Base-by-base conservation (phyloP, 2,113 vertebrate genomes). In the Dissostichus mawsoni region DNA sequence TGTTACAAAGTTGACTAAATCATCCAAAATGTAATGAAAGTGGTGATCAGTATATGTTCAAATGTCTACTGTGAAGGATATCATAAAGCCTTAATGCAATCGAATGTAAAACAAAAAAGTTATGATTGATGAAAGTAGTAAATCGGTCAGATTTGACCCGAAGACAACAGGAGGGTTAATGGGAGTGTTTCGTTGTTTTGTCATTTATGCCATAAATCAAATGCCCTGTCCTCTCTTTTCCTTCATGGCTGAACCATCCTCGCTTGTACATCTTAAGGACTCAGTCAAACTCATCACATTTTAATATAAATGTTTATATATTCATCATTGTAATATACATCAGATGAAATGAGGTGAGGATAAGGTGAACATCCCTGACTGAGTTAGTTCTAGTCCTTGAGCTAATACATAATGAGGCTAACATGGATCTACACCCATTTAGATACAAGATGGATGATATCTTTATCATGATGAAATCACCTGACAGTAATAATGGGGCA, bases 381-480 rank as follows among this genome's bases (percentile, higher is more conserved):
- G 33, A 25, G 44, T 57, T 57, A 77, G 13, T 67, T 58, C 65
- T 47, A 61, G 65, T 71, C 85, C 71, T 71, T 80, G 57, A 82
- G 81, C 71, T 85, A 72, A 82, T 53, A 29, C 44, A 69, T 80
- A 83, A 82, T 76, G 47, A 33, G 69, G 11, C 77, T 58, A 36
- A 74, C 78, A 82, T 66, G 74, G 55, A 63, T 78, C 69, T 87
- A 75, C 65, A 79, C 59, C 66, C 77, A 85, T 83, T 86, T 81
- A 83, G 68, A 82, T 69, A 69, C 33, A 79, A 75, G 76, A 86
- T 80, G 84, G 72, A 85, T 80, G 74, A 84, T 82, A 75, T 79
- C 79, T 85, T 78, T 82, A 76, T 82, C 75, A 20, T 73, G 84
- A 80, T 88, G 64, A 87, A 83, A 84, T 84, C 74, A 80, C 73